phyloP scores from a whole-genome alignment of 2,797 vertebrate genomes.

The Schizothorax lantsangensis region DNA sequence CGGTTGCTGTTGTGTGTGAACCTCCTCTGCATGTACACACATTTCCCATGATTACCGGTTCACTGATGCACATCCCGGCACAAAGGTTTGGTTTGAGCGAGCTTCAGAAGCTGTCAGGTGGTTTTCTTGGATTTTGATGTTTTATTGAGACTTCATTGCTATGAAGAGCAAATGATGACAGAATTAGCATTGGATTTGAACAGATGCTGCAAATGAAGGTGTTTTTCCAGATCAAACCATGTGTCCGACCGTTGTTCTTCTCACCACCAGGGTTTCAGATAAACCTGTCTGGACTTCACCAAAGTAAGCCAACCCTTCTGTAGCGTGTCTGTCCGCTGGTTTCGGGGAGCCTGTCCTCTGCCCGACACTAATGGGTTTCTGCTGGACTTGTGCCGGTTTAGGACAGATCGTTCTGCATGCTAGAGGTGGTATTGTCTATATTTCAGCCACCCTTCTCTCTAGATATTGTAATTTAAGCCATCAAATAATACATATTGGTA shows the following conservation, averaged over 20 bases:
- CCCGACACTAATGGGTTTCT: slow-evolving; percentile 76
- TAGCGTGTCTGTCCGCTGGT: slow-evolving; percentile 75
- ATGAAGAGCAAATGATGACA: not conserved
- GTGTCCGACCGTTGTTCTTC: slow-evolving; percentile 75
- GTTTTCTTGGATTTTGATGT: not conserved
- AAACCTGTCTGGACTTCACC: slow-evolving; percentile 90
- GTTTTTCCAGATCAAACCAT: slow-evolving; percentile 11
- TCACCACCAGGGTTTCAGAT: slow-evolving; percentile 90
- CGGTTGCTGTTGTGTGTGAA: slow-evolving; percentile 28
- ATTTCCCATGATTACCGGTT: slow-evolving; percentile 47
- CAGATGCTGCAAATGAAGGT: not conserved
- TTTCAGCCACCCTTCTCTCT: not conserved
- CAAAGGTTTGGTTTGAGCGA: slow-evolving; percentile 16
- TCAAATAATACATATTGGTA: not conserved
- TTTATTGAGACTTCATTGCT: not conserved
- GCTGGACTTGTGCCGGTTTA: slow-evolving; percentile 66
- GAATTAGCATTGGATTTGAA: not conserved
- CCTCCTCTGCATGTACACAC: slow-evolving; percentile 38
- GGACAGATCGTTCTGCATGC: slow-evolving; percentile 30
- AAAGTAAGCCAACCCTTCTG: slow-evolving; percentile 84
- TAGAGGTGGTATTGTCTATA: slow-evolving; percentile 10
- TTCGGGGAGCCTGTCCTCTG: slow-evolving; percentile 82
- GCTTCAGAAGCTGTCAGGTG: no score
- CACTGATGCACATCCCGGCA: slow-evolving; percentile 62
- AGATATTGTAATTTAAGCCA: not conserved